Evolutionary conservation across 2,888 invertebrate species (phyloP), one percentile per base, ranked within the genome.

Genomic region (Ectropis crepuscularia): DNA sequence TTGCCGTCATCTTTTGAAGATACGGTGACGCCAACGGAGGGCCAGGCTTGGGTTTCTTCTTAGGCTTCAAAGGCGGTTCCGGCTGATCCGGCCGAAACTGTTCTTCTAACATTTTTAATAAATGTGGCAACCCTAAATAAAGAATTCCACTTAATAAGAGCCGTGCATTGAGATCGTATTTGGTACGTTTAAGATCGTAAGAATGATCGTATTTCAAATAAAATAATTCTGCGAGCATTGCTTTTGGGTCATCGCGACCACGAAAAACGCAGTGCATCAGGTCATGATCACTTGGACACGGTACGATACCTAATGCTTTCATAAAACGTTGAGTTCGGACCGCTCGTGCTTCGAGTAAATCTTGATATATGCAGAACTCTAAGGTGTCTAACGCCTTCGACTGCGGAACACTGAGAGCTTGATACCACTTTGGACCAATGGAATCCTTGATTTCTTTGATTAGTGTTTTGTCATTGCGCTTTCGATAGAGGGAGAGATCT

Each of bases 381-480:
- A 93, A 74, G 0, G 70, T 71, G 57, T 91, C 87, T 49, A 92
- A 75, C 4, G 88, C 84, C 6, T 58, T 53, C 67, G 85, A 81
- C 75, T 93, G 92, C 5, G 76, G 76, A 5, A 82, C 87, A 67
- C 92, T 90, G 6, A 92, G 81, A 1, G 86, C 84, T 71, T 92
- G 90, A 64, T 90, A 89, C 92, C 92, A 93, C 8, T 66, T 78
- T 0, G 92, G 91, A 1, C 92, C 92, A 6, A 89, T 75, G 1
- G 75, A 63, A 4, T 61, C 51, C 58, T 54, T 79, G n/a, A 89
- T 74, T 9, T 43, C 68, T 60, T 72, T 74, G 6, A 83, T 62
- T 10, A 81, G 45, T 8, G 66, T 47, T 67, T 79, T 86, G 6
- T 78, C 74, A 53, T 63, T 79, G 39, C 77, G 72, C 57, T 65